phyloP scores from a whole-genome alignment of 2,113 vertebrate species.

The Heliornis fulica region DNA sequence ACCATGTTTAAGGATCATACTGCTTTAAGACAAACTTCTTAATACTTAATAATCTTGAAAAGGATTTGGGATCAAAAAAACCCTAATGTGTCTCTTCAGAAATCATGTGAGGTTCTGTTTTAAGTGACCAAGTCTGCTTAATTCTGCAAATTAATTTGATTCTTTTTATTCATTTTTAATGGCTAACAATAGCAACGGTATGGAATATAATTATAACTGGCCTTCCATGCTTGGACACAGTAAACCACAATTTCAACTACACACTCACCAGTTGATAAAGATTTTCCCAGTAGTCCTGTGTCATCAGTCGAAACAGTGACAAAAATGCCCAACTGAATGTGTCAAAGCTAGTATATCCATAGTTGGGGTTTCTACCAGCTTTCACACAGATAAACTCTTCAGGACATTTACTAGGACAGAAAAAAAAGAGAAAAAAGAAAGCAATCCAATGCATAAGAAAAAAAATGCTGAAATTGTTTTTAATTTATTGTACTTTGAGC shows the following conservation, averaged over 20 bases:
- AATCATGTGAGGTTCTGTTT: background rate
- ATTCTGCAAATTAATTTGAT: background rate
- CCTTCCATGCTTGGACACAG: background rate
- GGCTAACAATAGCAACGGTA: background rate
- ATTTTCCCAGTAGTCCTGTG: constrained; percentile 95
- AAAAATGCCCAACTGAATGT: constrained; percentile 96
- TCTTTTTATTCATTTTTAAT: background rate
- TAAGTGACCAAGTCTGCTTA: background rate
- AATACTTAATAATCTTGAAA: background rate
- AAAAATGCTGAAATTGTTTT: background rate
- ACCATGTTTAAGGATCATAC: background rate
- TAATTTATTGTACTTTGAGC: background rate
- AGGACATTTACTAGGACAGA: constrained; percentile 82
- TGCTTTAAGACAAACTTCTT: background rate
- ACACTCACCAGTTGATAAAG: constrained; percentile 90
- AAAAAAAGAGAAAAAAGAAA: background rate
- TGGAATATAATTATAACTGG: background rate
- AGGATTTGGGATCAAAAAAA: background rate
- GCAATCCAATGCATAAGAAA: background rate
- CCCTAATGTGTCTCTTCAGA: background rate
- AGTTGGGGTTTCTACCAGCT: constrained; percentile 87
- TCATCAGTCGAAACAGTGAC: constrained; percentile 94
- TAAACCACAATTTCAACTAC: background rate
- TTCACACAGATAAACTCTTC: constrained; percentile 78
- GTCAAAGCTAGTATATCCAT: constrained; percentile 94